Conservation (phyloP, 2,888 invertebrate species). For the Lacanobia oleracea region DNA sequence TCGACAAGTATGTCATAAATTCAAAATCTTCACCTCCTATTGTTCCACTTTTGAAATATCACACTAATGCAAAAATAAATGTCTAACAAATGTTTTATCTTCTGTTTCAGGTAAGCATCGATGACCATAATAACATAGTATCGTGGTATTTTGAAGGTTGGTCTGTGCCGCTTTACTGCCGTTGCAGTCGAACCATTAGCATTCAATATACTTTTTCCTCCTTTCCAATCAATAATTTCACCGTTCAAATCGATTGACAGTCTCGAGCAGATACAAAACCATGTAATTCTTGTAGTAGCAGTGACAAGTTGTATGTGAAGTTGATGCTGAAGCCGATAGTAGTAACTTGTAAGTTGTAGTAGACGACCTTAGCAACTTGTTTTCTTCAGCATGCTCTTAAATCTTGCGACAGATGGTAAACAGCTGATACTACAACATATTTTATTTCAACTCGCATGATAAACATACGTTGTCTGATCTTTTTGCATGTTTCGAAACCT, state of each 20-base stretch:
- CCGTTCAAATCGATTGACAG: conserved; percentile 26
- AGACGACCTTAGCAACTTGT: conserved; percentile 57
- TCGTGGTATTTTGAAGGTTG: conserved; percentile 12
- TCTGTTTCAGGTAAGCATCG: conserved; percentile 45
- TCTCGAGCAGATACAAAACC: not conserved
- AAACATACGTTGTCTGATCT: not conserved
- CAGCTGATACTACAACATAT: conserved; percentile 54
- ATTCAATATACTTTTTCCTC: conserved; percentile 24
- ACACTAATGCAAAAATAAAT: conserved; percentile 9
- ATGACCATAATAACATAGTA: not conserved
- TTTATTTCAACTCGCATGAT: conserved; percentile 32
- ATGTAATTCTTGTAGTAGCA: conserved; percentile 28
- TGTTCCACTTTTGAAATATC: not conserved
- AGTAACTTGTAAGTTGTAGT: conserved; percentile 43
- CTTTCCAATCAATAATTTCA: conserved; percentile 34
- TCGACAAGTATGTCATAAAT: no score
- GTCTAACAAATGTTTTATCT: conserved; percentile 21
- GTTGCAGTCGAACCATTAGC: not conserved
- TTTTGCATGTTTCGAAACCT: not conserved
- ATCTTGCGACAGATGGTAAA: conserved; percentile 60
- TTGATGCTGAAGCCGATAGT: conserved; percentile 40
- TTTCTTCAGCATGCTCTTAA: conserved; percentile 53
- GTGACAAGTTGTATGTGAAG: conserved; percentile 24
- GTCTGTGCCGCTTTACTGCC: not conserved
- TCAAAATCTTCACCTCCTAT: not conserved